Conservation (phyloP, 2,797 vertebrate genomes). For the Enteromius treurensis region DNA sequence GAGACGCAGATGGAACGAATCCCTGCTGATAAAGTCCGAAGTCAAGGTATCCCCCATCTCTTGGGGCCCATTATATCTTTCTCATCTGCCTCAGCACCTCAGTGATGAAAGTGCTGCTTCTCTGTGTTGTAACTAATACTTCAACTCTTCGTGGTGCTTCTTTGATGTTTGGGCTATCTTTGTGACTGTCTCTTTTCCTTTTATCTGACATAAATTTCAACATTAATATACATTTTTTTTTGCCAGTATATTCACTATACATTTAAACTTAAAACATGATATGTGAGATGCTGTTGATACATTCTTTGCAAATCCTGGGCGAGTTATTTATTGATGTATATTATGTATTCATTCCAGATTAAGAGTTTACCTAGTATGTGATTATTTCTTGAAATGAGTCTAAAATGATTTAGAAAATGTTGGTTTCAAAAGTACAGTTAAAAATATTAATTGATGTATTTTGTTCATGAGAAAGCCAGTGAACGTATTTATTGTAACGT, state of each 20-base stretch:
- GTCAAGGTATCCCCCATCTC: slow-evolving; percentile 96
- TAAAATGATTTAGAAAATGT: neutral
- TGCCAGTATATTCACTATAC: neutral
- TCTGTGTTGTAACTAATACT: slow-evolving; percentile 85
- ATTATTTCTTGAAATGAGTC: neutral
- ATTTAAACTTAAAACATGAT: neutral
- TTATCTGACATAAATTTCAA: slow-evolving; percentile 87
- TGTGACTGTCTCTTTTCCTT: slow-evolving; percentile 76
- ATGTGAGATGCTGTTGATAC: neutral
- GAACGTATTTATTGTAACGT: slow-evolving; percentile 55
- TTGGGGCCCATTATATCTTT: slow-evolving; percentile 88
- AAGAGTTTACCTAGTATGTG: neutral
- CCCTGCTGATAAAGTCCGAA: slow-evolving; percentile 94
- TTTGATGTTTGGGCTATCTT: slow-evolving; percentile 80
- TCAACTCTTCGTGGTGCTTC: slow-evolving; percentile 74
- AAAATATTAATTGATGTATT: neutral
- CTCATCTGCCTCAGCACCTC: slow-evolving; percentile 86
- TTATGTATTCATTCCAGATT: slow-evolving; percentile 1
- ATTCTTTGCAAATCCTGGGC: neutral
- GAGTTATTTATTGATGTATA: neutral
- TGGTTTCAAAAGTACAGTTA: neutral
- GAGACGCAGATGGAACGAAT: slow-evolving; percentile 99
- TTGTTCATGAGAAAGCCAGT: slow-evolving; percentile 72
- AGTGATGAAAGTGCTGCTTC: slow-evolving; percentile 80
- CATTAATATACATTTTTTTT: slow-evolving; percentile 78